Evolutionary conservation across 1,140 invertebrate genomes (phyloP), one percentile per base, ranked within the genome.

Genomic region (Microplitis demolitor): DNA sequence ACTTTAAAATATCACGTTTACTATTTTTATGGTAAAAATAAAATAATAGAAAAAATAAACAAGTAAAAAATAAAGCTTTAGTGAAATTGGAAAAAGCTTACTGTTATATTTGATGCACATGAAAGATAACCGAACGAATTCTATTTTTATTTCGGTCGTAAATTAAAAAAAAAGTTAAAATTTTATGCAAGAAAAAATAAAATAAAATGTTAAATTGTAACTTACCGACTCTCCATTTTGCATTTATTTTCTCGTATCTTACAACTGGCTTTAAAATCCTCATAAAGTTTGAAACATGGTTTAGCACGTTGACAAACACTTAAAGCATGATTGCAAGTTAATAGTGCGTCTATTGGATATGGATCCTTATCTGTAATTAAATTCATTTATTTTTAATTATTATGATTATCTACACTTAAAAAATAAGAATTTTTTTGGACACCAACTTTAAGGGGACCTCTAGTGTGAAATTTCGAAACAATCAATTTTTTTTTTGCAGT

Each of bases 291-390:
- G 62, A 90, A 90, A 84, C 95, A 96, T 74, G 92, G 89, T 60
- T 91, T 90, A 74, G 92, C 92, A 77, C 91, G 92, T 79, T 93
- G 91, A 83, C 95, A 97, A 64, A 94, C 93, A 76, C 89, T 92
- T 76, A 95, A 86, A 4, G 95, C 95, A 80, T 96, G 94, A 84
- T 93, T 95, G 87, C 95, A 96, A 45, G 93, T 95, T 62, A 94
- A 94, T 80, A 97, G 88, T 45, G 93, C 93, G 82, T 96, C 94
- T 66, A 95, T 92, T 13, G 93, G 91, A 86, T 94, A 94, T 11
- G 92, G 93, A 88, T 96, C 94, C 88, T 94, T 94, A 79, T 96
- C 95, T 94, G 91, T 74, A 90, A 85, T 64, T 24, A 71, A 76
- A 16, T 37, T 37, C 4, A 8, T 69, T 4, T 53, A 54, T 4